Evolutionary conservation across 2,113 vertebrate species (phyloP).

Genomic region (Notiomystis cincta): DNA sequence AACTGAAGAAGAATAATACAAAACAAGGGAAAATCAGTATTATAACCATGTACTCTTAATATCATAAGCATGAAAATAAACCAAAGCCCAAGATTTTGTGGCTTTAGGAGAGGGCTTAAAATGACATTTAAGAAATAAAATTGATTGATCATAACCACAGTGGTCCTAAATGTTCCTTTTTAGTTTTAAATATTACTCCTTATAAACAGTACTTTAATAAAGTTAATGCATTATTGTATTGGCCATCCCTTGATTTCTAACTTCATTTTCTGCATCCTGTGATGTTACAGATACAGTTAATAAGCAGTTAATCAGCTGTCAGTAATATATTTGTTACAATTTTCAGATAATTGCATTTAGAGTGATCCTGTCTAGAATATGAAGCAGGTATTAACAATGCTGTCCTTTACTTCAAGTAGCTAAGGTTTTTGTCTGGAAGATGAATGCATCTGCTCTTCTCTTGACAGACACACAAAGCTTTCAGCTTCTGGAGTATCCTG

Average conservation of each 20-base stretch:
- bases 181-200: neutral
- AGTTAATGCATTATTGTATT: neutral
- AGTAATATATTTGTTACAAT: neutral
- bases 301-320: slow-evolving; percentile 13
- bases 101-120: neutral
- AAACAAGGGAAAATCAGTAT: neutral
- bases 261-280: neutral
- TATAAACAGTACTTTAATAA: neutral
- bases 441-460: neutral
- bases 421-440: neutral
- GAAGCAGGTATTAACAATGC: neutral
- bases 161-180: neutral
- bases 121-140: neutral
- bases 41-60: neutral
- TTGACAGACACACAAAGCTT: neutral
- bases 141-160: neutral
- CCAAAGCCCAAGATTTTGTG: neutral
- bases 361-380: neutral
- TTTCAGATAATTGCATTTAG: slow-evolving; percentile 22
- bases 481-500: slow-evolving; percentile 1
- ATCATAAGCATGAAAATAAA: neutral
- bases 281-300: neutral
- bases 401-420: neutral
- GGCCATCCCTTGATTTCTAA: neutral
- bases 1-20: neutral